Percentiles rank a stretch among this genome's conserved stretches.
phyloP scores from a whole-genome alignment of 2,113 vertebrate species.

The Thoracochromis brauschi region DNA sequence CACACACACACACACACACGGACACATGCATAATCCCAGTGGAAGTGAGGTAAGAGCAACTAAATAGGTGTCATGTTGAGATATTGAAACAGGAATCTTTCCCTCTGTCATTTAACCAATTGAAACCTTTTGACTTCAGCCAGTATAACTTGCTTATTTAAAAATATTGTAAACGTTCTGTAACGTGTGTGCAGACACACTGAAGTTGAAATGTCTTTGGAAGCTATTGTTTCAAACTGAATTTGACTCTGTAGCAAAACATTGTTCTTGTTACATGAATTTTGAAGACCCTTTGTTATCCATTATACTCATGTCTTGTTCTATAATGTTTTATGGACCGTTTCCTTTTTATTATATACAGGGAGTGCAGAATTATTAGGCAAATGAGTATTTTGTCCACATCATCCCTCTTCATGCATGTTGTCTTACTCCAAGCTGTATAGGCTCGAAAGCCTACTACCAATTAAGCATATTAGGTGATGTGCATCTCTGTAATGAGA shows the following conservation, averaged over 20 bases:
- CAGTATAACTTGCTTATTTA: neutral
- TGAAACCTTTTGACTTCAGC: neutral
- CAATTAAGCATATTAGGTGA: no score
- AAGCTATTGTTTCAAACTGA: neutral
- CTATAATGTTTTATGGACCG: neutral
- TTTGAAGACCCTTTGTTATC: neutral
- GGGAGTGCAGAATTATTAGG: no score
- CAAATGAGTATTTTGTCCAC: no score
- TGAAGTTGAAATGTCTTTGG: neutral
- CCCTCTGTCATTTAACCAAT: neutral
- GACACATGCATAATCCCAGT: neutral
- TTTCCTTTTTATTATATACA: neutral
- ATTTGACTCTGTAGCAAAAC: neutral
- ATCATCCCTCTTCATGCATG: no score
- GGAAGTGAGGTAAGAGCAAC: slow-evolving; percentile 4
- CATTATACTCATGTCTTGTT: neutral
- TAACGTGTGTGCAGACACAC: neutral
- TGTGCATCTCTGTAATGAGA: no score
- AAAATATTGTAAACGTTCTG: neutral
- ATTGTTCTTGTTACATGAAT: neutral
- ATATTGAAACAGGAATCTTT: slow-evolving; percentile 19
- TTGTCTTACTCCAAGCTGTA: no score
- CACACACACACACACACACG: neutral
- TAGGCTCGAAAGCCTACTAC: no score
- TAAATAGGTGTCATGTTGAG: slow-evolving; percentile 22